Conservation (phyloP, 1,140 invertebrate genomes). For the Gonioctena quinquepunctata region DNA sequence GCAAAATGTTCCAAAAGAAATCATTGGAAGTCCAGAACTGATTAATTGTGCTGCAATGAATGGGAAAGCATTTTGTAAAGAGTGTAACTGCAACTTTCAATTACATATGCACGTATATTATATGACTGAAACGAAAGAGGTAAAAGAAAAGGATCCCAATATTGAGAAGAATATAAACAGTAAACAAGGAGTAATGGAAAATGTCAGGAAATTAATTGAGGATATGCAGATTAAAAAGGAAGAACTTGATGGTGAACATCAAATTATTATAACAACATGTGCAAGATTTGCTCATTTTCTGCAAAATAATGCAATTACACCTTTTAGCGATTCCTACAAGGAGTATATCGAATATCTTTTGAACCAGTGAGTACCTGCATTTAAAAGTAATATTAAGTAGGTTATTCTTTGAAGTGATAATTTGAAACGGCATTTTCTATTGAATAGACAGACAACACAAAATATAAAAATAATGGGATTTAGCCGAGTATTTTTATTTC, state of each 20-base stretch:
- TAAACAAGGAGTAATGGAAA: constrained; percentile 25
- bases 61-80: constrained; percentile 25
- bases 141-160: constrained; percentile 26
- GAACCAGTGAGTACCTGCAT: constrained; percentile 24
- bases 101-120: constrained; percentile 47
- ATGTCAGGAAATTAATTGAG: constrained; percentile 26
- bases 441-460: too few species aligned
- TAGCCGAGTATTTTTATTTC: too few species aligned
- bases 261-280: constrained; percentile 30
- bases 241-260: constrained; percentile 29
- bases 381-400: too few species aligned
- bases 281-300: constrained; percentile 43
- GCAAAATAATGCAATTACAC: constrained; percentile 39
- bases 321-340: constrained; percentile 41
- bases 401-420: background rate
- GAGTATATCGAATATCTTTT: constrained; percentile 41
- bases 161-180: constrained; percentile 33
- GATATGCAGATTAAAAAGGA: constrained; percentile 26
- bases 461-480: too few species aligned
- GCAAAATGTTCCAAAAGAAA: constrained; percentile 39
- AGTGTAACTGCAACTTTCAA: constrained; percentile 37
- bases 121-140: constrained; percentile 31
- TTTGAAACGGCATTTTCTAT: background rate
- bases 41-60: constrained; percentile 44
- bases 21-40: constrained; percentile 36